Percentiles rank a stretch among this genome's conserved stretches.
These are phyloP conservation scores for Brachionus asplanchnoidis DNA, from an alignment of 1,140 invertebrate genomes.

Conservation along the genomic window DNA sequence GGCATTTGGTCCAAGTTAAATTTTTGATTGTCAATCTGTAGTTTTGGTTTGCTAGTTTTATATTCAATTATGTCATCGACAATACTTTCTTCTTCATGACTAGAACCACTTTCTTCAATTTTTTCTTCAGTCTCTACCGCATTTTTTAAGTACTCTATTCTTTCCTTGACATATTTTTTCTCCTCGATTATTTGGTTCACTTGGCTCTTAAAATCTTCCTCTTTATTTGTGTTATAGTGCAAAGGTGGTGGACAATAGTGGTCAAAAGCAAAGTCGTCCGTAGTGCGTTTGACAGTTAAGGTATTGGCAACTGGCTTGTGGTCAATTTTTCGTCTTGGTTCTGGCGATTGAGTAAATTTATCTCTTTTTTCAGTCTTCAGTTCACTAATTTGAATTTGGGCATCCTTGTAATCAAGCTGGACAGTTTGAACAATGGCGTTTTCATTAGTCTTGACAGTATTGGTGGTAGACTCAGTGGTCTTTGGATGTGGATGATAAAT, in stretches of 20 bases:
- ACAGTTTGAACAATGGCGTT: constrained; percentile 18
- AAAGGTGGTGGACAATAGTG: constrained; percentile 38
- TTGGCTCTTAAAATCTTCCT: neutral
- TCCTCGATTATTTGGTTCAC: neutral
- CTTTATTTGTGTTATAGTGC: neutral
- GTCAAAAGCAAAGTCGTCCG: neutral
- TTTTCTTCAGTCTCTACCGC: neutral
- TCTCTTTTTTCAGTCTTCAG: neutral
- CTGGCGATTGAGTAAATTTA: constrained; percentile 14
- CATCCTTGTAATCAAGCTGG: constrained; percentile 9
- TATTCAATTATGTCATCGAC: neutral
- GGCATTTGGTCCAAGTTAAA: constrained; percentile 36
- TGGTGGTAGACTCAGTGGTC: neutral
- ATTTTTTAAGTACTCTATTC: constrained; percentile 30
- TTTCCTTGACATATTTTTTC: neutral
- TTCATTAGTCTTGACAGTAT: neutral
- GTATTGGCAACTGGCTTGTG: neutral
- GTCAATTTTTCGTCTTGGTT: constrained; percentile 9
- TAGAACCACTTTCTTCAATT: neutral
- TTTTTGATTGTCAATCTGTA: neutral
- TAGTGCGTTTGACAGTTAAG: neutral
- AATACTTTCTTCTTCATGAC: neutral
- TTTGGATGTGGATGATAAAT: neutral
- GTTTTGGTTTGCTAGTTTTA: neutral
- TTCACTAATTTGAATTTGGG: constrained; percentile 22